Percentiles rank a stretch among this genome's conserved stretches.
Conservation (phyloP, 2,888 invertebrate genomes). For the Unio pictorum region DNA sequence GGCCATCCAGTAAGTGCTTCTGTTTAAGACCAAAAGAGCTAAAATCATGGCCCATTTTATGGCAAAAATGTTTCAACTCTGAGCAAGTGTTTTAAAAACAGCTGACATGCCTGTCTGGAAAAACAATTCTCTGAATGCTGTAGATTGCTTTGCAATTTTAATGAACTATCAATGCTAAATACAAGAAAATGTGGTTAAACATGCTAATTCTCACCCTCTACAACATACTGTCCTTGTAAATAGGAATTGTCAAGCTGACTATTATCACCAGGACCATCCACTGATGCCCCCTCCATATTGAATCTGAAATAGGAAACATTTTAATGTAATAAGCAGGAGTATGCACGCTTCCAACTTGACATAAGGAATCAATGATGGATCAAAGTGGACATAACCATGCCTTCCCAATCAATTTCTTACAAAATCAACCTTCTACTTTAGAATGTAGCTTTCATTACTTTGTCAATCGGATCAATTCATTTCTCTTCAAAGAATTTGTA, state of each 20-base stretch:
- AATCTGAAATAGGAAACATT: background rate
- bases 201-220: conserved; percentile 21
- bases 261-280: conserved; percentile 32
- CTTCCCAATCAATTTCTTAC: too few species aligned
- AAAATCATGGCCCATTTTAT: too few species aligned
- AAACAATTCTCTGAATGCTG: background rate
- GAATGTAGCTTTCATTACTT: too few species aligned
- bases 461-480: too few species aligned
- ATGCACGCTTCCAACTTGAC: too few species aligned
- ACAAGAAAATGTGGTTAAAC: background rate
- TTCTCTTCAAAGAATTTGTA: too few species aligned
- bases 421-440: too few species aligned
- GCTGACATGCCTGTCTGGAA: background rate
- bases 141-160: background rate
- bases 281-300: conserved; percentile 30
- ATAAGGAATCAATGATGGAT: too few species aligned
- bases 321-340: too few species aligned
- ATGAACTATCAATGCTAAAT: background rate
- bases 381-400: too few species aligned
- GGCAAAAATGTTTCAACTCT: background rate
- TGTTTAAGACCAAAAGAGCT: too few species aligned
- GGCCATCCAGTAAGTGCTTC: too few species aligned
- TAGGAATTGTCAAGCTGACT: conserved; percentile 20
- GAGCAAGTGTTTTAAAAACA: background rate
- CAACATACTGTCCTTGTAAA: conserved; percentile 17